phyloP scores from a whole-genome alignment of 1,140 invertebrate species.

The Oscheius sp. region DNA sequence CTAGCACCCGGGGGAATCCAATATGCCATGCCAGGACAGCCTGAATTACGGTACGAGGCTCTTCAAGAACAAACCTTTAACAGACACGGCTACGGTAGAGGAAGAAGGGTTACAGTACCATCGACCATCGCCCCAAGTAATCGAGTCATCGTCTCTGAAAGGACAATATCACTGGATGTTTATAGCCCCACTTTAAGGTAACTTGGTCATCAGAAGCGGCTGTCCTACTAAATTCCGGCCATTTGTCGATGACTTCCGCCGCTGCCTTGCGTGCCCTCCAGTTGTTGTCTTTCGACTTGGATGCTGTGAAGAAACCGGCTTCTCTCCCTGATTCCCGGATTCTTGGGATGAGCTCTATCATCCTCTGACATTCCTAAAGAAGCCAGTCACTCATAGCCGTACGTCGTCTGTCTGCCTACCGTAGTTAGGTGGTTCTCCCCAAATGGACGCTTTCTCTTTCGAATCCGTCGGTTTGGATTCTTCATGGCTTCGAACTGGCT shows the following conservation, averaged over 20 bases:
- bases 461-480: slow-evolving; percentile 11
- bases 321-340: background rate
- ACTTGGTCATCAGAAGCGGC: too few species aligned
- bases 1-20: slow-evolving; percentile 26
- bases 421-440: too few species aligned
- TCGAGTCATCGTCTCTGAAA: too few species aligned
- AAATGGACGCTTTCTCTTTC: slow-evolving; percentile 12
- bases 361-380: background rate
- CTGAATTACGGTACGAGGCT: background rate
- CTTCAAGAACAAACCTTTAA: background rate
- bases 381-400: background rate
- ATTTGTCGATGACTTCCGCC: too few species aligned
- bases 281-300: too few species aligned
- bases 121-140: too few species aligned
- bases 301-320: background rate
- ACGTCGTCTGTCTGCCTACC: background rate
- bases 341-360: background rate
- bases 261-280: too few species aligned
- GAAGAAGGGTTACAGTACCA: too few species aligned
- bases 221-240: too few species aligned
- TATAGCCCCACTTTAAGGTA: too few species aligned
- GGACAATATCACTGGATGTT: too few species aligned
- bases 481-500: slow-evolving; percentile 23
- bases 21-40: background rate
- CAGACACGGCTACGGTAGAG: background rate